These are phyloP conservation scores for Scolopax bukidnonensis DNA, from an alignment of 2,797 vertebrate genomes.

Conservation along the genomic window DNA sequence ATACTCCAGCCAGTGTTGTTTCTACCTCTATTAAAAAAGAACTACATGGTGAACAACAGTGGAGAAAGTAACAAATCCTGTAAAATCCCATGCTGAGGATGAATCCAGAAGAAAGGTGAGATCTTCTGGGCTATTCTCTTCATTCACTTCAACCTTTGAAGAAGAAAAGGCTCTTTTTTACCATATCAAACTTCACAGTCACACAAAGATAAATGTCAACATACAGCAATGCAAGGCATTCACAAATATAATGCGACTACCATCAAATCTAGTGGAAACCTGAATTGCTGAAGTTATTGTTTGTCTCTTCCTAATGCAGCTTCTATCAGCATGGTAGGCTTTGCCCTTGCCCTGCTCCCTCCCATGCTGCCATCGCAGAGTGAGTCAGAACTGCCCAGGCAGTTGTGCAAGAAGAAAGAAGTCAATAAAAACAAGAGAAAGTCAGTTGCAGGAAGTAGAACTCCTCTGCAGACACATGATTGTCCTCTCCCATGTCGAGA, in stretches of 20 bases:
- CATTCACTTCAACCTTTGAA: background rate
- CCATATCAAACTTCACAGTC: background rate
- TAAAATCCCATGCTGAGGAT: background rate
- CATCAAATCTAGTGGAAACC: background rate
- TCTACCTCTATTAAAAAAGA: background rate
- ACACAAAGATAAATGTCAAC: background rate
- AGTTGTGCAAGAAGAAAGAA: background rate
- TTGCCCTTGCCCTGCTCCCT: background rate
- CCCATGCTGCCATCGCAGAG: background rate
- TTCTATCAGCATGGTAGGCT: accelerated
- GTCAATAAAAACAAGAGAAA: background rate
- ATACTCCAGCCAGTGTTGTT: background rate
- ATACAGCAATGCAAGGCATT: background rate
- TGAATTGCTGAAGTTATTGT: background rate
- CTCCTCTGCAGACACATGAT: background rate
- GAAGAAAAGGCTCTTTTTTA: background rate
- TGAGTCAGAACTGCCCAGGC: background rate
- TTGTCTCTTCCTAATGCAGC: background rate
- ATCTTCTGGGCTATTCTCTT: background rate
- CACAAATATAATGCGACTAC: background rate
- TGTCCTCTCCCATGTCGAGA: background rate
- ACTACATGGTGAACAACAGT: background rate
- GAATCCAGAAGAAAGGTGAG: background rate
- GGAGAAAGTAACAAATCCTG: background rate
- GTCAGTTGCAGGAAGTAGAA: background rate